Base-by-base conservation (phyloP, 2,797 vertebrate species). In the Acanthurus tractus region DNA sequence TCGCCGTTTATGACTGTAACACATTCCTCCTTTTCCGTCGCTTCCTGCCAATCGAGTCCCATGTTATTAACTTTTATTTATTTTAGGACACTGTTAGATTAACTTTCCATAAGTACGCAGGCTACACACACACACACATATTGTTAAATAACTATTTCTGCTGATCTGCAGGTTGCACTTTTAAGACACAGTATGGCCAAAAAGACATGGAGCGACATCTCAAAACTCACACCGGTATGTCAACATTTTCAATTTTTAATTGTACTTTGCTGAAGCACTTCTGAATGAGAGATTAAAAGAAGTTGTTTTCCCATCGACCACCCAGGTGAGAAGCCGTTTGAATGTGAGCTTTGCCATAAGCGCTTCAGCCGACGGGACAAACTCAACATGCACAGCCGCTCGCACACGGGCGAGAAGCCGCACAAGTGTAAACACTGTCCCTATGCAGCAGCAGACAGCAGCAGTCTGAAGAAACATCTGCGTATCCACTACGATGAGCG, bases 161-260 rank as follows among this genome's bases (percentile, higher is more conserved):
- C 67, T 48, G 2, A 63, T 74, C 52, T 53, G 0, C 82, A 99
- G 98, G 98, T 82, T 99, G 98, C 90, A 96, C 96, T 25, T 99
- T 99, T 90, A 99, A 98, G 94, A 99, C 98, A 0, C 97, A 98
- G 53, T 98, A 99, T 40, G 98, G 98, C 36, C 97, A 98, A 94
- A 99, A 99, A 93, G 98, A 99, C 85, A 98, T 99, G 97, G 98
- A 99, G 63, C 95, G 98, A 0, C 98, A 99, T 54, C 95, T 98
- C 63, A 96, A 98, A 91, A 99, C 97, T 0, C 98, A 99, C 88
- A 99, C 98, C 0, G 98, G 98, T 98, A 89, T 55, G 70, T 85
- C n/a, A 3, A 0, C 3, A 2, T 4, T 29, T 15, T 44, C 1
- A 17, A 18, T 0, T 0, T 23, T 9, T 64, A 13, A 15, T 23